Evolutionary conservation across 2,113 vertebrate genomes (phyloP), one percentile per base, ranked within the genome.

Genomic region (Piaya cayana): DNA sequence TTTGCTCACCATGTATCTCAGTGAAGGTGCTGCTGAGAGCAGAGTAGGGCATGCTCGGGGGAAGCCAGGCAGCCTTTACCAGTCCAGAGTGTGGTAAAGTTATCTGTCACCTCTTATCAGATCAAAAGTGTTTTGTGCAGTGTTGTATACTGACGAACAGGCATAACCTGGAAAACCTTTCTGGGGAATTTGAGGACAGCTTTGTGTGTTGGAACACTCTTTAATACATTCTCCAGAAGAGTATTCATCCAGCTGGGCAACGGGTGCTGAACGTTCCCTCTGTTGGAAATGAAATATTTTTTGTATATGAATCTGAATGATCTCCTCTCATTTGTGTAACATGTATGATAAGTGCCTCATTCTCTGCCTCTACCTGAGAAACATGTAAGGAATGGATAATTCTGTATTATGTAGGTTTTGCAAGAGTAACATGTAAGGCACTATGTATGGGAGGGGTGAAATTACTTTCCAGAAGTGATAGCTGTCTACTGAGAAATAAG

Each of bases 301-400:
- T 47, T 64, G 37, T 36, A 11, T 1, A 5, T 6, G 12, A 56
- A 9, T 64, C 30, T 53, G 11, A 43, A 49, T 18, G 16, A 62
- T 29, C 27, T 32, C 19, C 72, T 79, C 19, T 63, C 2, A 7
- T 71, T 55, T 49, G 34, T 8, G 0, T 62, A 50, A 27, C 15
- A 3, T 10, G n/a, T 71, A n/a, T 43, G 17, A 8, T 4, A 15
- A 39, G 37, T 6, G 23, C 34, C 42, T 34, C 11, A 15, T 76
- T 45, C 39, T 85, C 21, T 34, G 37, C 32, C 45, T 74, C 20
- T 60, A 9, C 29, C 25, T 3, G 8, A 62, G 29, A 50, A 50
- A 50, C 32, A 5, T 0, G 0, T 29, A 32, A 59, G 27, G 42
- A 72, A 20, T 3, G 8, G 26, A 3, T 39, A 29, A n/a, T 47